Evolutionary conservation across 2,888 invertebrate genomes (phyloP).

Genomic region (Euphydryas editha): DNA sequence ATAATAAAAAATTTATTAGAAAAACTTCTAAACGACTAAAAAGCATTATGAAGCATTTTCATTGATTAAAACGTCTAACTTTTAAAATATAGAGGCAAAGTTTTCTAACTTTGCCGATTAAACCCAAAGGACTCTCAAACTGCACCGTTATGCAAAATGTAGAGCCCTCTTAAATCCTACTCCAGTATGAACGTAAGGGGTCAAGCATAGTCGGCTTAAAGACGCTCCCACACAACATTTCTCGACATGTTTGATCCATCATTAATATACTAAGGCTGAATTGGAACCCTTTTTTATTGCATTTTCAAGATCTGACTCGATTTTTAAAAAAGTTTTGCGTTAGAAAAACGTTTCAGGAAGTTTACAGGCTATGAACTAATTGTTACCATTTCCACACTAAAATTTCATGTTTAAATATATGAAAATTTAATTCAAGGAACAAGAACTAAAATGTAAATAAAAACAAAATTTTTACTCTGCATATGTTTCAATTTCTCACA

Average conservation of each 20-base stretch:
- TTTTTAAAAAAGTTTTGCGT: too few species aligned
- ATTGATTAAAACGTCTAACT: conserved; percentile 10
- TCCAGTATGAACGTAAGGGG: conserved; percentile 29
- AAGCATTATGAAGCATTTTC: neutral
- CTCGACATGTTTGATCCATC: conserved; percentile 1
- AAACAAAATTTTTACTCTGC: too few species aligned
- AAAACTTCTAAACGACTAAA: neutral
- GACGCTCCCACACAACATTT: conserved; percentile 26
- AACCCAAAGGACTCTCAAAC: conserved; percentile 36
- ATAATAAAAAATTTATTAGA: too few species aligned
- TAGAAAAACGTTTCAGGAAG: too few species aligned
- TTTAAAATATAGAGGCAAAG: conserved; percentile 22
- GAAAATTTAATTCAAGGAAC: too few species aligned
- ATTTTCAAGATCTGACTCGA: neutral
- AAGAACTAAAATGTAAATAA: too few species aligned
- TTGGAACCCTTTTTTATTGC: neutral
- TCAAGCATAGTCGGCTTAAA: conserved; percentile 33
- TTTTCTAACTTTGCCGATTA: conserved; percentile 33
- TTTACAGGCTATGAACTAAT: too few species aligned
- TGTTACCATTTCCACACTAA: too few species aligned
- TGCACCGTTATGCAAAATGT: conserved; percentile 37
- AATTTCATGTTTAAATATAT: too few species aligned
- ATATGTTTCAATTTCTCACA: too few species aligned
- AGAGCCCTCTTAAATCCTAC: conserved; percentile 36
- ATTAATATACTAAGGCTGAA: neutral